Conservation (phyloP, 53 echinoderm and acorn worm genomes). For the Luidia sarsii region DNA sequence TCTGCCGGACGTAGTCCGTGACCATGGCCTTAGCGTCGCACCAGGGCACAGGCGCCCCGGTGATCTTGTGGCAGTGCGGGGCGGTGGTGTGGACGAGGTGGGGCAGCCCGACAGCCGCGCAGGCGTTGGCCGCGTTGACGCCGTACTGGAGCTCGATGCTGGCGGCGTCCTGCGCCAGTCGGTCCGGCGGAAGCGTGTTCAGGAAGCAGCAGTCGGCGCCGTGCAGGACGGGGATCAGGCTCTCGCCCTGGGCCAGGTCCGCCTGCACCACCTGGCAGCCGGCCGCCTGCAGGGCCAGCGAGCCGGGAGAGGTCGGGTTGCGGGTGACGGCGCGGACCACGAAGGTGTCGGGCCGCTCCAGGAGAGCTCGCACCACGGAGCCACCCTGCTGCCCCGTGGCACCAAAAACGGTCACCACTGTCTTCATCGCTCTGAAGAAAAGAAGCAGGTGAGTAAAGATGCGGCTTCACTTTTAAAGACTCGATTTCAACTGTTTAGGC, state of each 20-base stretch:
- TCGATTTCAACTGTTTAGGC: too few relatives aligned
- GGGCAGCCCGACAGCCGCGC: constrained; percentile 64
- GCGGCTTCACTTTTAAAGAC: too few relatives aligned
- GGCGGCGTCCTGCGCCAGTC: constrained; percentile 13
- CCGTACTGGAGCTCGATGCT: constrained; percentile 79
- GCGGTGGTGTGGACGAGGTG: constrained; percentile 76
- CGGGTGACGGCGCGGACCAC: constrained; percentile 70
- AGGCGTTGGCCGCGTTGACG: constrained; percentile 79
- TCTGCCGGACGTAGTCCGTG: constrained; percentile 75
- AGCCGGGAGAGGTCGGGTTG: constrained; percentile 60
- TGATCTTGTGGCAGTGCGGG: constrained; percentile 67
- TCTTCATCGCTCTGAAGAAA: constrained; percentile 47
- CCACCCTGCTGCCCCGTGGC: constrained; percentile 79
- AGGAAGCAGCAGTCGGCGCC: constrained; percentile 37
- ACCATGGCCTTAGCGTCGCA: constrained; percentile 82
- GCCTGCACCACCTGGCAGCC: constrained; percentile 50
- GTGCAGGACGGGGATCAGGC: constrained; percentile 34
- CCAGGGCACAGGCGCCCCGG: constrained; percentile 66
- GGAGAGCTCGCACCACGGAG: constrained; percentile 62
- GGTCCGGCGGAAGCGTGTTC: constrained; percentile 3
- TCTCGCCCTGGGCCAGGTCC: constrained; percentile 29
- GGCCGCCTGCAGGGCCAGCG: constrained; percentile 34
- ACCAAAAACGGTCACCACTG: constrained; percentile 65
- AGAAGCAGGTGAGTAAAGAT: too few relatives aligned
- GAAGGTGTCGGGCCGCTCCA: constrained; percentile 37